These are phyloP conservation scores for Bovichtus variegatus DNA, from an alignment of 2,797 vertebrate genomes.

Conservation along the genomic window DNA sequence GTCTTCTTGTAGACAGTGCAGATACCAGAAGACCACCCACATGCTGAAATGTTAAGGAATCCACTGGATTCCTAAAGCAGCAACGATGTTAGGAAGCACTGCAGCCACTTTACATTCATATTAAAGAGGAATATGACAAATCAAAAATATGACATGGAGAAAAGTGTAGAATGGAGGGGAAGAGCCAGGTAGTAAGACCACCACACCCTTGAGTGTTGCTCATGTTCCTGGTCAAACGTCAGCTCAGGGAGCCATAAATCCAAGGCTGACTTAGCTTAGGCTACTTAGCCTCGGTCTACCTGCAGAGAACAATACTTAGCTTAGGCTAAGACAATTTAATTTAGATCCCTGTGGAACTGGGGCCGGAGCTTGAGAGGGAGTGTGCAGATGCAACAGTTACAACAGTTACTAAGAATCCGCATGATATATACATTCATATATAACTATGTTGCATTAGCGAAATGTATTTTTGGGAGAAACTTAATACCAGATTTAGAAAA, in stretches of 20 bases:
- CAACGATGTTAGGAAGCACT: neutral
- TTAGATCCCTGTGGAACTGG: neutral
- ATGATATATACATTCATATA: neutral
- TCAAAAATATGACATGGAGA: neutral
- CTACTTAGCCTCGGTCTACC: no score
- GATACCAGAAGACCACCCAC: constrained; percentile 25
- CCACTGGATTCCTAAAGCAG: neutral
- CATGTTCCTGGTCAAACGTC: constrained; percentile 2
- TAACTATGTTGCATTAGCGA: neutral
- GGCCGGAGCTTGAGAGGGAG: neutral
- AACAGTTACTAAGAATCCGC: no score
- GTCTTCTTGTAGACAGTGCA: constrained; percentile 38
- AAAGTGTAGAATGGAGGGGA: neutral
- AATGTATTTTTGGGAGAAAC: neutral
- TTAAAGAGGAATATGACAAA: neutral
- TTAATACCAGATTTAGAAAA: neutral
- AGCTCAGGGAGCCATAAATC: neutral
- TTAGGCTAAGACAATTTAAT: neutral
- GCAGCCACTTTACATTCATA: neutral
- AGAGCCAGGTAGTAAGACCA: constrained; percentile 4
- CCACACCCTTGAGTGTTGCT: neutral
- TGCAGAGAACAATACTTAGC: neutral
- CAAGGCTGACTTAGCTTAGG: neutral
- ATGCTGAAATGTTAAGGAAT: constrained; percentile 4
- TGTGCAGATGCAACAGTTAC: neutral